Base-by-base conservation (phyloP, 2,797 vertebrate species). In the Pipistrellus nathusii region DNA sequence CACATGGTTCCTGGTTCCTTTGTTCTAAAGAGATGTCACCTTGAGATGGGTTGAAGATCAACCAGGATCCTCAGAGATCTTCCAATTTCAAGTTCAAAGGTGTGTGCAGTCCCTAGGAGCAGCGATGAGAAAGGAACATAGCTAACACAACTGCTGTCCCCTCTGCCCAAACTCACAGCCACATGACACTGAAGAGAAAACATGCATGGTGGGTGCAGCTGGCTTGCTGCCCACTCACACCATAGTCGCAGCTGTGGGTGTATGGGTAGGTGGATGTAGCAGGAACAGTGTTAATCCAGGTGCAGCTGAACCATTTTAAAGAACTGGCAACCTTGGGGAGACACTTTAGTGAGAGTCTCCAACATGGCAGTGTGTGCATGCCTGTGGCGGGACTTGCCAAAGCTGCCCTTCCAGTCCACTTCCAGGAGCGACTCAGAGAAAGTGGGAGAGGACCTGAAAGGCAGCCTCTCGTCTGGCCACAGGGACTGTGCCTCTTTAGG, bases 401-500 rank as follows among this genome's bases (percentile, higher is more conserved):
- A 48, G 46, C 30, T 57, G 5, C 1, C 30, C 53, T 44, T 84
- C 82, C 32, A 27, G 68, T 75, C 62, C 14, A 38, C 23, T 25
- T 90, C 85, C 53, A 14, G 20, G 35, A 25, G 57, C 57, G 17
- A 80, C 69, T 57, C 38, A 94, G 84, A 13, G 78, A 96, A 96
- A 94, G 86, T 91, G 53, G 35, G 51, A 82, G 57, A 87, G 35
- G 57, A 59, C 30, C n/a, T 18, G 35, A 48, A 87, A 46, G n/a
- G 15, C 23, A 2, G 64, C 46, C 41, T 76, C n/a, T 76, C 27
- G 55, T 44, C 38, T 66, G 66, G 64, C 32, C 84, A 90, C 55
- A n/a, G 6, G 9, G 32, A 82, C 38, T 4, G 2, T 10, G 4
- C 66, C 87, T 87, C 59, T 41, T 89, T 5, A 87, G 35, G 72